phyloP scores from a whole-genome alignment of 2,888 invertebrate genomes.

The Andrena camellia region DNA sequence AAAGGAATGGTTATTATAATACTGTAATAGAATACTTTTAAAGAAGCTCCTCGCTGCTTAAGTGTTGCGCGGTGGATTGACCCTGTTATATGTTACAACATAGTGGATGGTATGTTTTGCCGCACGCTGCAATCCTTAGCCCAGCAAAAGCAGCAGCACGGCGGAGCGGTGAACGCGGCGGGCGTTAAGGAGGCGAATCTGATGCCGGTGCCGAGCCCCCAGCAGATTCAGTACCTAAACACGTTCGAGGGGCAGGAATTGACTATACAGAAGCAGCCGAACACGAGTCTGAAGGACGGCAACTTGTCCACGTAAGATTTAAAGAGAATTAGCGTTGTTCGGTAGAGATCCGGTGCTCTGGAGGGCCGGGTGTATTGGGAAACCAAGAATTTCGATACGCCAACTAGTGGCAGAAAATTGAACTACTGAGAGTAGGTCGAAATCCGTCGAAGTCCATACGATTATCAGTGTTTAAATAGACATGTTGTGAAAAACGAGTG shows the following conservation, averaged over 20 bases:
- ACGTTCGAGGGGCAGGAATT: slow-evolving; percentile 98
- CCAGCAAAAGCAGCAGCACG: slow-evolving; percentile 87
- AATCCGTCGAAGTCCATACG: no score
- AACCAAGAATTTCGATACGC: no score
- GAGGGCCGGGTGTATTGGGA: no score
- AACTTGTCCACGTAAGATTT: slow-evolving; percentile 90
- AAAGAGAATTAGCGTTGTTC: no score
- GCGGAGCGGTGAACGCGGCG: slow-evolving; percentile 81
- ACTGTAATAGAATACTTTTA: slow-evolving; percentile 40
- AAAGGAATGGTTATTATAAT: slow-evolving; percentile 34
- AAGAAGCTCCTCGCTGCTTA: slow-evolving; percentile 40
- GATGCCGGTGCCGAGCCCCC: slow-evolving; percentile 98
- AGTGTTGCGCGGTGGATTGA: slow-evolving; percentile 51
- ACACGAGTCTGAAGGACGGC: slow-evolving; percentile 94
- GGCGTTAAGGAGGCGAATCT: slow-evolving; percentile 93
- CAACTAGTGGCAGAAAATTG: no score
- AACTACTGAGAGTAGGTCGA: no score
- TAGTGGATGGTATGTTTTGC: slow-evolving; percentile 89
- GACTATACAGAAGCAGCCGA: slow-evolving; percentile 98
- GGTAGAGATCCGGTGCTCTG: no score
- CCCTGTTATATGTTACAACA: slow-evolving; percentile 67
- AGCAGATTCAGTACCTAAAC: slow-evolving; percentile 97
- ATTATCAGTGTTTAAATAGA: no score
- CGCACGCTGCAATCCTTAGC: slow-evolving; percentile 88
- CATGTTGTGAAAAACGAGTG: no score